Evolutionary conservation across 2,888 invertebrate species (phyloP).

Genomic region (Cheiracanthium punctorium): DNA sequence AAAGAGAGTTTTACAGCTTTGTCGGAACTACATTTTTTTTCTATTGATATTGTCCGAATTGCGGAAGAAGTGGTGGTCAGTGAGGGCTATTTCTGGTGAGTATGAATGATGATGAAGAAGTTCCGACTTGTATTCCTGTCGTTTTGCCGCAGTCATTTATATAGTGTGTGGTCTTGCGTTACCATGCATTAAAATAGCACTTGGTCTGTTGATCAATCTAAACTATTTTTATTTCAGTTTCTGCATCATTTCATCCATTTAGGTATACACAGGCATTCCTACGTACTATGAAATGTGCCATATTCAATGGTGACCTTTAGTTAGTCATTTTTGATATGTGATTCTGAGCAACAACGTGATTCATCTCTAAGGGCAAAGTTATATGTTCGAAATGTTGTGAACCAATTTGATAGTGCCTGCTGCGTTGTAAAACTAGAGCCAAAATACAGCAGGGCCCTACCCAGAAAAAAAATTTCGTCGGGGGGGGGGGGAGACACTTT

Average conservation of each 20-base stretch:
- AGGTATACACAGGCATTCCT: no score
- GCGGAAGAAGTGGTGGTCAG: background rate
- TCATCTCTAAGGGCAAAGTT: no score
- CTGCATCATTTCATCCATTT: background rate
- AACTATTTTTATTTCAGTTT: background rate
- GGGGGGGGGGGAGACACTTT: no score
- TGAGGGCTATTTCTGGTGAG: background rate
- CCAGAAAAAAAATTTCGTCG: no score
- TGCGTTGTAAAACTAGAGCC: no score
- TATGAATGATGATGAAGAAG: background rate
- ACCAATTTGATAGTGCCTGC: no score
- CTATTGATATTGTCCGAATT: background rate
- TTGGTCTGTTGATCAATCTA: background rate
- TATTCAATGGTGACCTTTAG: no score
- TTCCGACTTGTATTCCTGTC: background rate
- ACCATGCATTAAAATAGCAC: background rate
- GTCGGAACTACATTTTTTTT: background rate
- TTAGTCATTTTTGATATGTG: no score
- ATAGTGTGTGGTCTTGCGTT: background rate
- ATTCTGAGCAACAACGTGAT: no score
- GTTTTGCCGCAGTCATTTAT: background rate
- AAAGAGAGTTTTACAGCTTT: background rate
- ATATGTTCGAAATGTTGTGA: no score
- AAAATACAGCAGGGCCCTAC: no score
- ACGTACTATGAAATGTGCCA: no score